These are phyloP conservation scores for Macrobrachium rosenbergii DNA, from an alignment of 1,140 invertebrate genomes.

Conservation along the genomic window DNA sequence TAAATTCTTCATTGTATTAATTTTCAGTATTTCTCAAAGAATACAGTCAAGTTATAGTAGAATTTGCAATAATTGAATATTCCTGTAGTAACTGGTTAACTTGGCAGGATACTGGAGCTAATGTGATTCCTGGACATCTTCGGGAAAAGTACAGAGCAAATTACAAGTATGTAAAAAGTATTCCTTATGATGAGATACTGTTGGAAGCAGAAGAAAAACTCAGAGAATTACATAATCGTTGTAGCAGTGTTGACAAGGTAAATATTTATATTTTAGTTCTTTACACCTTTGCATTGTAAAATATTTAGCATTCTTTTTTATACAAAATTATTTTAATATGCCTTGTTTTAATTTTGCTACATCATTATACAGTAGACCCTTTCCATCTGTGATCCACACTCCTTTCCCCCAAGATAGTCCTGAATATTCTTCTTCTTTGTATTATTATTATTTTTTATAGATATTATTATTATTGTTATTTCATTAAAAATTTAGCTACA, in stretches of 20 bases:
- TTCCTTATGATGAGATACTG: conserved; percentile 9
- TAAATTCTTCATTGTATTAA: neutral
- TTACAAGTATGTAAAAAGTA: neutral
- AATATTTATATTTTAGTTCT: neutral
- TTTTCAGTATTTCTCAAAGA: neutral
- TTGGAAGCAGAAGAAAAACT: conserved; percentile 7
- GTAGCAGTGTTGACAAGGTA: conserved; percentile 25
- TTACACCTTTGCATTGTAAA: neutral
- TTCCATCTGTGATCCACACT: no score
- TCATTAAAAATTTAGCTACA: no score
- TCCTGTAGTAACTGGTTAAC: neutral
- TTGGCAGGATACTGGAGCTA: conserved; percentile 19
- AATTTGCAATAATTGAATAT: neutral
- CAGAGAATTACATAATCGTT: neutral
- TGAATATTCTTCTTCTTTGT: no score
- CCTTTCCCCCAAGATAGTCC: no score
- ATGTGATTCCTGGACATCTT: conserved; percentile 28
- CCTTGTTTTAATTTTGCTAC: no score
- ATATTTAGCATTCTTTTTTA: no score
- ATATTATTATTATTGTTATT: no score
- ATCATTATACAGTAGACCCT: no score
- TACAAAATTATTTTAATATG: no score
- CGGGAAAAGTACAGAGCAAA: conserved; percentile 36
- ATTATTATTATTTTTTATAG: no score
- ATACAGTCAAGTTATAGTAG: neutral